Conservation (phyloP, 2,888 invertebrate genomes). For the Drosophila paramelanica region DNA sequence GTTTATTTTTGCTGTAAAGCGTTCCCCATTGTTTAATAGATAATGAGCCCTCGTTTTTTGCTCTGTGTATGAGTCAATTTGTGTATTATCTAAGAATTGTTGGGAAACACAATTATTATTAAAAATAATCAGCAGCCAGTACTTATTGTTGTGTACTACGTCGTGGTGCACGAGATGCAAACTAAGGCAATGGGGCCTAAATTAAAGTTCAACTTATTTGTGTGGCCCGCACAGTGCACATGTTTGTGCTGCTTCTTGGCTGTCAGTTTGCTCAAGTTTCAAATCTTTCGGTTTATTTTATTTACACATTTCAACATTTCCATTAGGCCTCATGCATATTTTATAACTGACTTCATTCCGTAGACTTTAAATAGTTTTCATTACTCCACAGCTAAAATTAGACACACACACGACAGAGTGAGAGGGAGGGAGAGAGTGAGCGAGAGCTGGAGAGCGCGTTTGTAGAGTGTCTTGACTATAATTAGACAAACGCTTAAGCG, state of each 20-base stretch:
- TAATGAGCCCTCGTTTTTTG: background rate
- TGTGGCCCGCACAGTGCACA: conserved; percentile 21
- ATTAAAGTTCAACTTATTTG: conserved; percentile 20
- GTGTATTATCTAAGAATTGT: conserved; percentile 30
- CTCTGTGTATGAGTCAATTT: conserved; percentile 24
- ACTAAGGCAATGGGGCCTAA: conserved; percentile 6
- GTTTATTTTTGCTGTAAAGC: conserved; percentile 6
- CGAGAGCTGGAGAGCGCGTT: background rate
- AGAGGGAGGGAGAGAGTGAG: background rate
- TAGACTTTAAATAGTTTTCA: conserved; percentile 68
- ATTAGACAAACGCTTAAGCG: conserved; percentile 53
- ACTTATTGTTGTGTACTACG: conserved; percentile 10
- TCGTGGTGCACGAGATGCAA: conserved; percentile 16
- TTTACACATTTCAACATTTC: conserved; percentile 67
- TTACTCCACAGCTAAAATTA: conserved; percentile 67
- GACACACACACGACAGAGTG: conserved; percentile 14
- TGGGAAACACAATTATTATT: conserved; percentile 24
- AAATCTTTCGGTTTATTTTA: conserved; percentile 40
- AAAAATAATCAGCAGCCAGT: conserved; percentile 4
- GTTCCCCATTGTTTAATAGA: conserved; percentile 25
- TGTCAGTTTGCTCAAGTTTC: conserved; percentile 24
- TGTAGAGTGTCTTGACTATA: conserved; percentile 40
- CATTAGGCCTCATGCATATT: conserved; percentile 67
- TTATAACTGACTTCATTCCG: conserved; percentile 67
- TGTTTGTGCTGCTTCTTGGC: conserved; percentile 3